These are phyloP conservation scores for Sipha flava DNA, from an alignment of 1,140 invertebrate genomes.

Conservation along the genomic window DNA sequence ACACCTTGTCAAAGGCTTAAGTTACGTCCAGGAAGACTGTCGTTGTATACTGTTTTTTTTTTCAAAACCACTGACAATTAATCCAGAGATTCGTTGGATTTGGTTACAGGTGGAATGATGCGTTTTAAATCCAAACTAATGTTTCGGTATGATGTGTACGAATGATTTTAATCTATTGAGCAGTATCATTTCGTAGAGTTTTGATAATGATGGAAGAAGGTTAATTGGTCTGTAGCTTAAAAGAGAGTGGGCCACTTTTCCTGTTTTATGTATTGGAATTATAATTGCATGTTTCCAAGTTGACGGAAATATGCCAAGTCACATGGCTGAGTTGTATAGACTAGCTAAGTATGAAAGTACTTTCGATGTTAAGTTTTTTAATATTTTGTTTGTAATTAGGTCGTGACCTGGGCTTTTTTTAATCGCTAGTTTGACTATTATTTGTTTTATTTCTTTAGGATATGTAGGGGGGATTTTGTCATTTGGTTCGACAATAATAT, in stretches of 20 bases:
- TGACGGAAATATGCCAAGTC: conserved; percentile 38
- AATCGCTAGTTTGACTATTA: neutral
- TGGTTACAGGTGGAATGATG: conserved; percentile 42
- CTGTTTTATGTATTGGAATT: conserved; percentile 43
- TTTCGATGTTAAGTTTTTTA: conserved; percentile 39
- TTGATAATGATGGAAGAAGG: conserved; percentile 40
- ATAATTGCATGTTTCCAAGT: conserved; percentile 43
- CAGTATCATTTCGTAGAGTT: conserved; percentile 40
- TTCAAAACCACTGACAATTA: conserved; percentile 40
- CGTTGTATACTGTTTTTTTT: conserved; percentile 39
- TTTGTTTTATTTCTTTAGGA: neutral
- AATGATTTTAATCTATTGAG: conserved; percentile 33
- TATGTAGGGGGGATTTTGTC: neutral
- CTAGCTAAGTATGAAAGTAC: conserved; percentile 37
- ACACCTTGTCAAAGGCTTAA: too few relatives aligned
- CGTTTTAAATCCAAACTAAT: conserved; percentile 44
- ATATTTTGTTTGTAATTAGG: conserved; percentile 35
- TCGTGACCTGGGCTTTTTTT: conserved; percentile 42
- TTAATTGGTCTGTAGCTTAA: conserved; percentile 43
- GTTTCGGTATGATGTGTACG: conserved; percentile 28
- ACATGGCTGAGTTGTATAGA: conserved; percentile 40
- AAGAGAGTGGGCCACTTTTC: conserved; percentile 40
- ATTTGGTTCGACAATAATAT: neutral
- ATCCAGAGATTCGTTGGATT: conserved; percentile 41
- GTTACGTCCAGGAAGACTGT: conserved; percentile 42